These are phyloP conservation scores for Drosophila dunni DNA, from an alignment of 1,140 invertebrate genomes.

Conservation along the genomic window DNA sequence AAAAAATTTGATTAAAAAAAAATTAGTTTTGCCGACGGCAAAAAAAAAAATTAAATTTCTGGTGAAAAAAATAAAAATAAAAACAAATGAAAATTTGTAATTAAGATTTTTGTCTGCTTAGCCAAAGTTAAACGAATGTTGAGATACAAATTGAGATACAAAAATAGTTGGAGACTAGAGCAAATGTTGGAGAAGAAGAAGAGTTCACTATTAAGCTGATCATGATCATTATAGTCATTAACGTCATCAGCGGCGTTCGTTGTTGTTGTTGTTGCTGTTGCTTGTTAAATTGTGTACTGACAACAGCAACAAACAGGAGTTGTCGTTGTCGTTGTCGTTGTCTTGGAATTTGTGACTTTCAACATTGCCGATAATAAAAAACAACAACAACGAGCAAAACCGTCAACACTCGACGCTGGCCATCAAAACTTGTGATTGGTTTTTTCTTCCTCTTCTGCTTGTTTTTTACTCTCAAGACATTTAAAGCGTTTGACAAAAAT, in stretches of 20 bases:
- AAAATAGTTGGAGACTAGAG: conserved; percentile 2
- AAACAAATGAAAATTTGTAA: conserved; percentile 34
- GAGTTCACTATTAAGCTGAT: not conserved
- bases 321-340: conserved; percentile 26
- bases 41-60: conserved; percentile 24
- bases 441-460: conserved; percentile 26
- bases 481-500: conserved; percentile 77
- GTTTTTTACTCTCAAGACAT: conserved; percentile 46
- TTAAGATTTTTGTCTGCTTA: conserved; percentile 29
- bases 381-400: not conserved
- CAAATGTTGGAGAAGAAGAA: not conserved
- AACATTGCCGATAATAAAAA: conserved; percentile 44
- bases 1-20: not conserved
- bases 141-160: conserved; percentile 25
- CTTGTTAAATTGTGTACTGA: conserved; percentile 42
- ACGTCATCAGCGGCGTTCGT: conserved; percentile 12
- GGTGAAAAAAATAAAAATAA: not conserved
- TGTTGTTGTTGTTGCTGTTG: conserved; percentile 20
- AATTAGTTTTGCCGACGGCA: conserved; percentile 28
- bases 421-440: conserved; percentile 52
- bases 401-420: conserved; percentile 25
- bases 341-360: conserved; percentile 50
- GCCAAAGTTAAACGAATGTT: conserved; percentile 20
- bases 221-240: conserved; percentile 12
- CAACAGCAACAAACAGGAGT: conserved; percentile 37